phyloP scores from a whole-genome alignment of 2,888 invertebrate genomes.

The Heteropelma amictum region DNA sequence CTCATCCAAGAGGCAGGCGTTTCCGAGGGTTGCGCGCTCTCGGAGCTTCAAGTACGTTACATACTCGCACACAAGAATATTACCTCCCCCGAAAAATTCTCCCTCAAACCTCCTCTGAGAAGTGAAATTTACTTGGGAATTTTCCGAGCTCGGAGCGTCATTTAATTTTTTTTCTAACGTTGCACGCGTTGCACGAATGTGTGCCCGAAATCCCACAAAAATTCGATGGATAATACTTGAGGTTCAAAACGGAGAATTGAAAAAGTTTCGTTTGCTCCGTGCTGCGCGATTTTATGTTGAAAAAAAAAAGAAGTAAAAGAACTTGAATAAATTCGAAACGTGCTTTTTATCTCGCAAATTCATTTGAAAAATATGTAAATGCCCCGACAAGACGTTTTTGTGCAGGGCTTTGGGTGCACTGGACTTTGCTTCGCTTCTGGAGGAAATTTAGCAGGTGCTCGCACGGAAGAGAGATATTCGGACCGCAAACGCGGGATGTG shows the following conservation, averaged over 20 bases:
- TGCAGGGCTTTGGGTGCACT: slow-evolving; percentile 25
- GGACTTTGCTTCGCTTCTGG: slow-evolving; percentile 29
- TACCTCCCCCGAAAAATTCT: slow-evolving; percentile 47
- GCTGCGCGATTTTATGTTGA: not conserved
- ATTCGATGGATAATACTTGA: slow-evolving; percentile 3
- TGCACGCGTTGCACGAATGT: not conserved
- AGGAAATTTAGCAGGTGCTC: no score
- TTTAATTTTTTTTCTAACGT: slow-evolving; percentile 33
- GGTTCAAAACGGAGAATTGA: slow-evolving; percentile 19
- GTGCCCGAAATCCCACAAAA: not conserved
- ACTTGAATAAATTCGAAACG: not conserved
- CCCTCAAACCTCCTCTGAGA: slow-evolving; percentile 16
- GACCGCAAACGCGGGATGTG: no score
- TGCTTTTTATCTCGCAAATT: not conserved
- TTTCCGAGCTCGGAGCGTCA: slow-evolving; percentile 41
- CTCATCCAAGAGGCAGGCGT: slow-evolving; percentile 43
- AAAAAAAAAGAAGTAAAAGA: not conserved
- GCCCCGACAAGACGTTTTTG: not conserved
- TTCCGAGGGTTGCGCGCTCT: slow-evolving; percentile 15
- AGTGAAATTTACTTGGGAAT: slow-evolving; percentile 53
- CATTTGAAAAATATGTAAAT: slow-evolving; percentile 47
- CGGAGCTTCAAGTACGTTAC: slow-evolving; percentile 41
- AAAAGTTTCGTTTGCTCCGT: slow-evolving; percentile 27
- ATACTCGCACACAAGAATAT: slow-evolving; percentile 44
- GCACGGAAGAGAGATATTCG: no score